Evolutionary conservation across 1,140 invertebrate species (phyloP), one percentile per base, ranked within the genome.

Genomic region (Paraescarpia echinospica): DNA sequence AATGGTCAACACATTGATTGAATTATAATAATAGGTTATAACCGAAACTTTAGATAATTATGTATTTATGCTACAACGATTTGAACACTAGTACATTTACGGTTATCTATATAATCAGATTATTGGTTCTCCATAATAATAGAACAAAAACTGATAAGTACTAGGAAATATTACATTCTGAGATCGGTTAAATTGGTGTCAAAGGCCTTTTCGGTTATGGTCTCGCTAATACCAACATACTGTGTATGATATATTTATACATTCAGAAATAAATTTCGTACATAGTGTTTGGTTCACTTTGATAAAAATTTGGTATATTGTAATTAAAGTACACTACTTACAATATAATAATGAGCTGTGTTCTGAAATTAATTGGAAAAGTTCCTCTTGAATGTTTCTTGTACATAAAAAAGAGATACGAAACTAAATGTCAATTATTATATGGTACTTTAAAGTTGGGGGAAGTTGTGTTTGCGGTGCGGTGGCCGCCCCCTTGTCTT

Each of bases 251-350:
- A 90, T 90, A 27, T 90, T 77, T 31, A 90, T 90, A 41, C 35
- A 90, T 90, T 90, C 34, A 33, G n/a, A 90, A 90, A 18, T 90
- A 2, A 31, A 34, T 41, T 18, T 90, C 90, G 90, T 90, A 90
- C 34, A 35, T 90, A 90, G 1, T 27, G 5, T 90, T 34, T 27
- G 14, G 90, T 22, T 31, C 18, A 35, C 14, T 0, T 77, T 77
- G 22, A 12, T 27, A 27, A 27, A 77, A 18, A 51, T 51, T n/a
- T n/a, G n/a, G n/a, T 77, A 77, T 27, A 14, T 77, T 14, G 22
- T 27, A 77, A 2, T 77, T 77, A 77, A 22, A 18, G 22, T 22
- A 12, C 2, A 27, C 27, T 77, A 27, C 59, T 18, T 77, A 77
- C 22, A 77, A 77, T 31, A 27, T 2, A 18, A 27, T 27, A 77